Evolutionary conservation across 2,888 invertebrate genomes (phyloP), one percentile per base, ranked within the genome.

Genomic region (Morpho achilles): DNA sequence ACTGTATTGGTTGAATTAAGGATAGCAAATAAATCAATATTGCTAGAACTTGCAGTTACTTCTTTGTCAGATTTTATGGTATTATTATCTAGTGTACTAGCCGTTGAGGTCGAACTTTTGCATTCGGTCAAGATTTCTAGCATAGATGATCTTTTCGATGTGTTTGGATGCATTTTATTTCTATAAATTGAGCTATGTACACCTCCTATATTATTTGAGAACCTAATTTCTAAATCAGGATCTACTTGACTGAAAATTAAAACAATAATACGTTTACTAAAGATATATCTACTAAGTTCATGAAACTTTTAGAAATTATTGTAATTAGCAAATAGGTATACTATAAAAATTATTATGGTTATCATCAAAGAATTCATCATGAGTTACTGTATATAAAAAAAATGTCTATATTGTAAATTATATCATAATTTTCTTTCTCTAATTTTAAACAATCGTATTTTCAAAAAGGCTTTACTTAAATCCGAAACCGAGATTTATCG

Each of bases 1-100:
- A 44, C 22, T 22, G 23, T 9, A 50, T 62, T 54, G 22, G 53
- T 32, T 7, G 49, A 39, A 47, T 59, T 66, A 8, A 65, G 50
- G 45, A 65, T 61, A 41, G 75, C 74, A 16, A 70, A 74, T 4
- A 80, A 63, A 57, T 84, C 76, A 39, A 80, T 80, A 49, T 73
- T 78, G 60, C 77, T 83, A 0, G 80, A 76, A 62, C 69, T 83
- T 1, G 77, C 82, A 41, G 78, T 77, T 0, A 81, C 74, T 52
- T 79, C 74, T 72, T 82, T 86, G 52, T 85, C 82, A 0, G 73
- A 55, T 2, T 67, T 75, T 2, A 55, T 53, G 40, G 57, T 58
- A 7, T 65, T 65, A 16, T 56, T 59, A 6, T 67, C 71, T 22
- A 65, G 70, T 7, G 61, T 50, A 8, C 62, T 61, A 42, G 59